These are phyloP conservation scores for Danio jaintianensis DNA, from an alignment of 2,797 vertebrate genomes.

Conservation along the genomic window DNA sequence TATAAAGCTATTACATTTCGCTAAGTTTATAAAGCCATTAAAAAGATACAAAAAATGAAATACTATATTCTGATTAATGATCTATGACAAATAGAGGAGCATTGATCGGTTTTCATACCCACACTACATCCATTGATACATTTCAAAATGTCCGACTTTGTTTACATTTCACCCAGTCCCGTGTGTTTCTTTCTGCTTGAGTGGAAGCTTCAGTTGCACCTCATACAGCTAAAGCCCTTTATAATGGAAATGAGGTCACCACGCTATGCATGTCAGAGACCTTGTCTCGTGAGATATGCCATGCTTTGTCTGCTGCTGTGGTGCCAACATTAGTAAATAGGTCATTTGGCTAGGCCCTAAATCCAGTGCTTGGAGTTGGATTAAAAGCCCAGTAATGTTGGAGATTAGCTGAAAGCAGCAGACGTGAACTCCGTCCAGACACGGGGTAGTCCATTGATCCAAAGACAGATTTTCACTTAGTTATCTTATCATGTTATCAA, in stretches of 20 bases:
- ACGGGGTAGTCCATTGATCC: not conserved
- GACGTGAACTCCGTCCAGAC: not conserved
- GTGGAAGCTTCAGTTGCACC: constrained; percentile 25
- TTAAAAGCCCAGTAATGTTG: constrained; percentile 68
- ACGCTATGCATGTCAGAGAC: constrained; percentile 11
- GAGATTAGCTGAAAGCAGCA: constrained; percentile 66
- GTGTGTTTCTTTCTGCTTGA: constrained; percentile 33
- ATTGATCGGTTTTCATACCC: constrained; percentile 16
- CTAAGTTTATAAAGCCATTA: not conserved
- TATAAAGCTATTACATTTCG: not conserved
- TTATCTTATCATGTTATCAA: constrained; percentile 30
- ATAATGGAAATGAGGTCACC: constrained; percentile 37
- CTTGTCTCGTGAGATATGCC: constrained; percentile 36
- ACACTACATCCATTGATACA: not conserved
- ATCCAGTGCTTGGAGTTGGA: constrained; percentile 54
- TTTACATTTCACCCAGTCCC: constrained; percentile 41
- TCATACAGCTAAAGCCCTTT: not conserved
- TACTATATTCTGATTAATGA: not conserved
- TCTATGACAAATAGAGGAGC: not conserved
- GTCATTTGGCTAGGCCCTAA: constrained; percentile 70
- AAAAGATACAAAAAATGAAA: not conserved
- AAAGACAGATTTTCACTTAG: constrained; percentile 18
- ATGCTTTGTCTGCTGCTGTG: constrained; percentile 13
- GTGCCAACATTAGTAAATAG: constrained; percentile 64
- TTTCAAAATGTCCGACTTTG: constrained; percentile 1